Evolutionary conservation across 2,113 vertebrate species (phyloP), one percentile per base, ranked within the genome.

Genomic region (Percina caprodes): DNA sequence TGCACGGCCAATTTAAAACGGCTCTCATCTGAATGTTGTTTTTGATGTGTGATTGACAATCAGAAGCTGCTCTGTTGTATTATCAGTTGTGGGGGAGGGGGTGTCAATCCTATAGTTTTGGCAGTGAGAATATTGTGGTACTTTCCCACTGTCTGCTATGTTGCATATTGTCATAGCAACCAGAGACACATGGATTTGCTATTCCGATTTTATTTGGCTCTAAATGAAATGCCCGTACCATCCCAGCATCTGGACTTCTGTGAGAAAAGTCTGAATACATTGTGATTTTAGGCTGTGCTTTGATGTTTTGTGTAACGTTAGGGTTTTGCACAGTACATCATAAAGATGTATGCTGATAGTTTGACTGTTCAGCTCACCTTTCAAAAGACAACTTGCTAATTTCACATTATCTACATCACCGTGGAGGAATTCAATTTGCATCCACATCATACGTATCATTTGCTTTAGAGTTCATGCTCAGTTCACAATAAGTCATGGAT

Each of bases 201-300:
- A n/a, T 16, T 23, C 26, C 23, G 49, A 69, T 63, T 69, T 11
- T 24, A 74, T 84, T 71, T 80, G 71, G 66, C 65, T 84, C 58
- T 58, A 24, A 74, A 63, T 39, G 14, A 79, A 33, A 42, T 42
- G 26, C 35, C 18, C 39, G 16, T 42, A 48, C 9, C 26, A 60
- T 23, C 12, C n/a, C 21, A 35, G 33, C 11, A 3, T 35, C 39
- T 56, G 51, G 49, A 26, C 30, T 42, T 39, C 52, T 0, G 4
- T 16, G 14, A 61, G 46, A 48, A 19, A n/a, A 46, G 6, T 54
- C 48, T 5, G 6, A 62, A 18, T 30, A 5, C 46, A 55, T 13
- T 18, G 6, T 7, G 33, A 51, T 19, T 11, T 67, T 58, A 39
- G 4, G 12, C 8, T 48, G 54, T 23, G 15, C 11, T 58, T 19